Evolutionary conservation across 2,113 vertebrate species (phyloP), one percentile per base, ranked within the genome.

Genomic region (Pterocles orientalis): DNA sequence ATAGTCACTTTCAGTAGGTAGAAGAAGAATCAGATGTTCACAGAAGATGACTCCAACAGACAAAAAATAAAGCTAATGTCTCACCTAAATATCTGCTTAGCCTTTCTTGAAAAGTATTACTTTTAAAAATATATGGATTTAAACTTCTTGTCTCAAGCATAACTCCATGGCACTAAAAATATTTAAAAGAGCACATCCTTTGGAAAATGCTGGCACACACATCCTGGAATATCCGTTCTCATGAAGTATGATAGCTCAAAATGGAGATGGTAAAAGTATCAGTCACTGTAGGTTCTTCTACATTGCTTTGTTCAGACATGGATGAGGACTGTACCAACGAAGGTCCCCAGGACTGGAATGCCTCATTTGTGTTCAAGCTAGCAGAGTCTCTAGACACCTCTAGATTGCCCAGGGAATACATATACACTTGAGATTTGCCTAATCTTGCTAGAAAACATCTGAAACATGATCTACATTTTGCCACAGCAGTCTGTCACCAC

Each of bases 401-500:
- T 36, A 43, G 41, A n/a, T 47, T 77, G 33, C 10, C 28, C 0
- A 0, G 2, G 2, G 14, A 48, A 77, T 14, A 43, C 17, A 53
- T n/a, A 12, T 60, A 33, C 21, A 33, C 29, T 43, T 82, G 78
- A 88, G 25, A 81, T 95, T 91, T 95, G 25, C 29, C 77, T 62
- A 92, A 53, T 34, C 56, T 47, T 1, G 0, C 31, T 62, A 82
- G 75, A 80, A 75, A 76, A 91, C 12, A 53, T 54, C 65, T 84
- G 91, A 88, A 93, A 66, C 20, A 60, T 80, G 60, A 71, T 79
- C 88, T 94, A 70, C 60, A 57, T 91, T 84, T 95, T 92, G 71
- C 23, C 29, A 62, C 70, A 95, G 73, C 72, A 62, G 60, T 70
- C 78, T 91, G 90, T 96, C 6, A 9, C 70, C 48, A 82, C 71